These are phyloP conservation scores for Poicephalus gulielmi DNA, from an alignment of 2,113 vertebrate species.

Conservation along the genomic window DNA sequence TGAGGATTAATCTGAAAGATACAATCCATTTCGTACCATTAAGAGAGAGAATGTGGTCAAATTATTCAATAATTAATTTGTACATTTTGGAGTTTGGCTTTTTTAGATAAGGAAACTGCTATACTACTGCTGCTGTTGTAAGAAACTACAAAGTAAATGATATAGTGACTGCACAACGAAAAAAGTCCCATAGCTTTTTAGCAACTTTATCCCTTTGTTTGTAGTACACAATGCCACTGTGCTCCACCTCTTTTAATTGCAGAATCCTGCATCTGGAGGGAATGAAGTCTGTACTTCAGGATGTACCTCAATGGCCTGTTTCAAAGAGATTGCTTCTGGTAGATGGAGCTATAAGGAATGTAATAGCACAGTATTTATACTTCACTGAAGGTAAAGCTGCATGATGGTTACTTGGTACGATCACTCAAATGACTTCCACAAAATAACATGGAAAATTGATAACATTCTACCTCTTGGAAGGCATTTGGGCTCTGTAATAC, in stretches of 20 bases:
- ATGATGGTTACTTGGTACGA: background rate
- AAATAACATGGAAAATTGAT: background rate
- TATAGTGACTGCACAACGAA: background rate
- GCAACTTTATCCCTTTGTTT: background rate
- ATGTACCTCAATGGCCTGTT: background rate
- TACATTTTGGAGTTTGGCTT: background rate
- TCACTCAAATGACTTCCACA: background rate
- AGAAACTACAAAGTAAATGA: background rate
- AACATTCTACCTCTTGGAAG: background rate
- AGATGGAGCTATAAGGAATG: background rate
- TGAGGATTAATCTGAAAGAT: background rate
- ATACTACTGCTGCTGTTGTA: background rate
- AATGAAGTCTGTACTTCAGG: background rate
- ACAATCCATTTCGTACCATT: background rate
- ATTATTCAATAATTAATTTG: background rate
- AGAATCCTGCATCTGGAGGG: slow-evolving; percentile 7
- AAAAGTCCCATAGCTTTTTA: background rate
- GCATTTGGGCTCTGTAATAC: background rate
- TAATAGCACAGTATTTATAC: background rate
- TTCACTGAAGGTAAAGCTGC: slow-evolving; percentile 51
- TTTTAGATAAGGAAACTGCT: background rate
- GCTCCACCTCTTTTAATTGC: background rate
- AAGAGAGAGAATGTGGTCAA: background rate
- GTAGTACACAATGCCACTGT: background rate
- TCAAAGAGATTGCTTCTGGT: background rate